These are phyloP conservation scores for Agrotis segetum DNA, from an alignment of 2,888 invertebrate genomes.

Conservation along the genomic window DNA sequence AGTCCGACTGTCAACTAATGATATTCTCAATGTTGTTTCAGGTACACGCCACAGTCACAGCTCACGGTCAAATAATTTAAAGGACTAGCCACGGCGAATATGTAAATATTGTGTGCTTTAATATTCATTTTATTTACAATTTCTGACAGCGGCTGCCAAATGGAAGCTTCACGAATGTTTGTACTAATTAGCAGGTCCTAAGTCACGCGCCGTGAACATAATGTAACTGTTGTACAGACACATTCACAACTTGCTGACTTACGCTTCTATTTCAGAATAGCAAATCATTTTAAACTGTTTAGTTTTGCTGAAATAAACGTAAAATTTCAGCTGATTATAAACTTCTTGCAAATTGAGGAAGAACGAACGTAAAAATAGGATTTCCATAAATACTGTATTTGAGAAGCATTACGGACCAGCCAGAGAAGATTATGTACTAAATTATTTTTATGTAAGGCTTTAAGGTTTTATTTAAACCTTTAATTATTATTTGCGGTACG, in stretches of 20 bases:
- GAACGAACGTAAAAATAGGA: not conserved
- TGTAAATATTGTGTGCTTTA: constrained; percentile 67
- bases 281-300: constrained; percentile 15
- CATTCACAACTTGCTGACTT: constrained; percentile 29
- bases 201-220: constrained; percentile 22
- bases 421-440: constrained; percentile 7
- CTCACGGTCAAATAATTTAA: constrained; percentile 48
- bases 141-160: constrained; percentile 52
- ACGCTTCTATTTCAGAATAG: not conserved
- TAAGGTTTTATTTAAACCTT: not conserved
- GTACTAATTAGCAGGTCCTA: constrained; percentile 26
- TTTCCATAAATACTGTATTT: constrained; percentile 30
- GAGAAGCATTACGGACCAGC: not conserved
- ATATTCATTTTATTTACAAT: constrained; percentile 71
- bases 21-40: constrained; percentile 68
- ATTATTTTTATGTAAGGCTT: constrained; percentile 16
- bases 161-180: constrained; percentile 36
- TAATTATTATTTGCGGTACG: constrained; percentile 2
- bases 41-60: constrained; percentile 64
- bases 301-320: constrained; percentile 7
- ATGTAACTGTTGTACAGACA: constrained; percentile 29
- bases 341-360: not conserved
- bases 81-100: constrained; percentile 51
- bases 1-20: constrained; percentile 54
- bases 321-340: not conserved